phyloP scores from a whole-genome alignment of 2,888 invertebrate genomes.

The Nymphalis polychloros region DNA sequence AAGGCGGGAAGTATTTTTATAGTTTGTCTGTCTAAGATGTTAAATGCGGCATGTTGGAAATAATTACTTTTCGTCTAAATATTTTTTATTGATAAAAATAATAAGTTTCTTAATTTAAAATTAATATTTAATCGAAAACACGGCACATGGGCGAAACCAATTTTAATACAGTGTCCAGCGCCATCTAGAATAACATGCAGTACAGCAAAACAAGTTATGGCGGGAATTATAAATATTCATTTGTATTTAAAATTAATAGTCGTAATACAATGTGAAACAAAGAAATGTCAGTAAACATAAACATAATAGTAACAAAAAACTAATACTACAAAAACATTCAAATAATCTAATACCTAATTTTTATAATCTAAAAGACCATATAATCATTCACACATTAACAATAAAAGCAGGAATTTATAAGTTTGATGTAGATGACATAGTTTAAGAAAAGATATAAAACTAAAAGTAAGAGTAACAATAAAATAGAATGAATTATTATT shows the following conservation, averaged over 20 bases:
- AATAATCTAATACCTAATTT: neutral
- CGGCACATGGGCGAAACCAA: conserved; percentile 71
- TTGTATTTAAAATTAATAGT: conserved; percentile 17
- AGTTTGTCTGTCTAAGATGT: conserved; percentile 39
- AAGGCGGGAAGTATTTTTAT: conserved; percentile 72
- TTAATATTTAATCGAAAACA: conserved; percentile 48
- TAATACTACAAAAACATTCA: conserved; percentile 1
- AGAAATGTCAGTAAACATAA: conserved; percentile 11
- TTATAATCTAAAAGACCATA: neutral
- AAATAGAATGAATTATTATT: neutral
- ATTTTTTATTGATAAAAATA: conserved; percentile 61
- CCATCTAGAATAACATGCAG: conserved; percentile 51
- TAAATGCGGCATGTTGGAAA: conserved; percentile 46
- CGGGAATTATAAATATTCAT: conserved; percentile 45
- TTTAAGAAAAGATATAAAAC: neutral
- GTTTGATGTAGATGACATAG: neutral
- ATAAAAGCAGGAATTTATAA: neutral
- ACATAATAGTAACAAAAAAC: neutral
- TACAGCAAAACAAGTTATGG: conserved; percentile 39
- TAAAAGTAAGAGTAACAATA: conserved; percentile 5
- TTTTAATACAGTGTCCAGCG: conserved; percentile 54
- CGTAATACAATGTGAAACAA: conserved; percentile 34
- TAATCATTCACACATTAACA: neutral
- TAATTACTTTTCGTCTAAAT: conserved; percentile 50
- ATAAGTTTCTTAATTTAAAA: conserved; percentile 44